Evolutionary conservation across 2,888 invertebrate species (phyloP), one percentile per base, ranked within the genome.

Genomic region (Cryptophagus acutangulus): DNA sequence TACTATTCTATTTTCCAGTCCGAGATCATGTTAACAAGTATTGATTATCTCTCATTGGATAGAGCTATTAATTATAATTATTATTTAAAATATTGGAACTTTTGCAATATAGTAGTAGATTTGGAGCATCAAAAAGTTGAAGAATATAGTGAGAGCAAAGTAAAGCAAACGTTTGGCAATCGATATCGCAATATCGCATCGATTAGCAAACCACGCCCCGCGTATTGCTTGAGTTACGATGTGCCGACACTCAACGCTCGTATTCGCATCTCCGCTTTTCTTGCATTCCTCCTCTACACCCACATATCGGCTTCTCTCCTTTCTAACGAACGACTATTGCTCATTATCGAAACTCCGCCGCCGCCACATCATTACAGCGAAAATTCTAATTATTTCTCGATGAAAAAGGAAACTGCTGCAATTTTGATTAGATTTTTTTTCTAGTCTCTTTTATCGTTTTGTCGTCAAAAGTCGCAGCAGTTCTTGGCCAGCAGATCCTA

Each of bases 141-240:
- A n/a, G 26, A 26, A 26, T n/a, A 13, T 26, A 26, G 26, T 13
- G 33, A 15, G 26, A 30, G 26, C n/a, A 40, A 47, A 44, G 48
- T 44, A 40, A 47, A 45, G 48, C 43, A 54, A 53, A 53, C 43
- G 41, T 41, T 45, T 50, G 51, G 58, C 58, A 66, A 67, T 67
- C 67, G 64, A 67, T 67, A 67, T 62, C 65, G 64, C 65, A 66
- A 67, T 67, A 66, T 67, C 62, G 65, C 66, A 67, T 69, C 67
- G 68, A 69, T 69, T 69, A 67, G 65, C 50, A 60, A 57, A 58
- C 67, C 68, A 67, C 67, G 67, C 67, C 68, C 63, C 65, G 58
- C 60, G 63, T 60, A 67, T 67, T 63, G 64, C 62, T 58, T 64
- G 65, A 66, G 62, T 65, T 66, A 66, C 66, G 63, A 65, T 59